Evolutionary conservation across 2,797 vertebrate genomes (phyloP).

Genomic region (Pterois miles): DNA sequence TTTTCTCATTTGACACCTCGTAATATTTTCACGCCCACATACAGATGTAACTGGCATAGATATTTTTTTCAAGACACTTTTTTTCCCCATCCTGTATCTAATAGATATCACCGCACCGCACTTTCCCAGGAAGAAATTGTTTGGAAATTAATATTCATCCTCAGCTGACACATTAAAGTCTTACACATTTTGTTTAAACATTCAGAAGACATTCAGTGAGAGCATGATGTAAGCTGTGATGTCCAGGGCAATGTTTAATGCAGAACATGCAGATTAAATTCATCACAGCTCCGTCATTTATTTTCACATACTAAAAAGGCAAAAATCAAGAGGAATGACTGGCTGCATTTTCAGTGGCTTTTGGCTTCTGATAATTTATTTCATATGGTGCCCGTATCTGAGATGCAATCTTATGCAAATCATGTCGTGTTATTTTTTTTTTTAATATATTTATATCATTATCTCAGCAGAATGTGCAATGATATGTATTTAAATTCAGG

Average conservation of each 20-base stretch:
- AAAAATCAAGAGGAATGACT: constrained; percentile 7
- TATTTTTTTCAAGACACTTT: constrained; percentile 18
- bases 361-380: constrained; percentile 39
- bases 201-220: constrained; percentile 13
- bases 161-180: constrained; percentile 28
- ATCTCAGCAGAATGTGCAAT: constrained; percentile 37
- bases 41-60: constrained; percentile 50
- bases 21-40: constrained; percentile 62
- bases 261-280: constrained; percentile 1
- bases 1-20: constrained; percentile 65
- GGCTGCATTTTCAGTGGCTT: constrained; percentile 4
- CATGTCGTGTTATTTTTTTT: constrained; percentile 2
- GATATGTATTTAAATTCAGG: constrained; percentile 63
- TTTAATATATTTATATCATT: constrained; percentile 38
- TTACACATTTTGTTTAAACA: constrained; percentile 7
- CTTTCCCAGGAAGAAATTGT: constrained; percentile 24
- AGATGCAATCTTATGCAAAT: constrained; percentile 62
- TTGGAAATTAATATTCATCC: constrained; percentile 29
- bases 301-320: constrained; percentile 25
- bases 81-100: constrained; percentile 3
- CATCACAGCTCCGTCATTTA: not conserved
- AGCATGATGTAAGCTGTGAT: not conserved
- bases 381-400: constrained; percentile 18
- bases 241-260: constrained; percentile 16
- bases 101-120: constrained; percentile 7